These are phyloP conservation scores for Cheilosia soror DNA, from an alignment of 2,888 invertebrate species.

Conservation along the genomic window DNA sequence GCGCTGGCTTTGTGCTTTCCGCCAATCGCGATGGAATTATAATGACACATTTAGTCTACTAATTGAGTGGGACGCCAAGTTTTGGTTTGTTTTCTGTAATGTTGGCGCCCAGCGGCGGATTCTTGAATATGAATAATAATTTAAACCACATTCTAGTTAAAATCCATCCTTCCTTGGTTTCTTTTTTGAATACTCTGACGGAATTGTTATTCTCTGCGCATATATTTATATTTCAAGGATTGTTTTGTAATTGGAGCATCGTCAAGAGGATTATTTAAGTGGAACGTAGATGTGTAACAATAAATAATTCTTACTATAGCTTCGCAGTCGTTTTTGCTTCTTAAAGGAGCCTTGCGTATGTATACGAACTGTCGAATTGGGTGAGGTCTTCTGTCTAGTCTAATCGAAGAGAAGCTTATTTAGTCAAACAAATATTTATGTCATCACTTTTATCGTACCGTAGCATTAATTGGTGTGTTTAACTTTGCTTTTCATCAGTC, in stretches of 20 bases:
- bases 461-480: slow-evolving; percentile 34
- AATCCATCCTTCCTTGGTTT: slow-evolving; percentile 6
- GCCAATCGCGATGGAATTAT: slow-evolving; percentile 14
- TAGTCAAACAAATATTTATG: neutral
- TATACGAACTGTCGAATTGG: neutral
- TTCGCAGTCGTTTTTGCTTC: neutral
- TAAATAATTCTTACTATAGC: slow-evolving; percentile 11
- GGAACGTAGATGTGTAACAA: slow-evolving; percentile 2
- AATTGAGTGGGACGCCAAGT: slow-evolving; percentile 47
- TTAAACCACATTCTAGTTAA: slow-evolving; percentile 23
- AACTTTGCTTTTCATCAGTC: slow-evolving; percentile 34
- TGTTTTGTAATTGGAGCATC: slow-evolving; percentile 50
- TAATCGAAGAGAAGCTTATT: slow-evolving; percentile 5
- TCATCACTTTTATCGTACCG: neutral
- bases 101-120: slow-evolving; percentile 10
- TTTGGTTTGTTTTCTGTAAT: slow-evolving; percentile 32
- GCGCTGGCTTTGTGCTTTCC: neutral
- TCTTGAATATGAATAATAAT: slow-evolving; percentile 46
- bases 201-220: slow-evolving; percentile 30
- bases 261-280: slow-evolving; percentile 3
- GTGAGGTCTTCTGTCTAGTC: too few species aligned
- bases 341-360: neutral
- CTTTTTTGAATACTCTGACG: neutral
- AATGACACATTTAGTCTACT: slow-evolving; percentile 54
- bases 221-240: slow-evolving; percentile 27